phyloP scores from a whole-genome alignment of 2,113 vertebrate species.

The Romanogobio albipinnatus region DNA sequence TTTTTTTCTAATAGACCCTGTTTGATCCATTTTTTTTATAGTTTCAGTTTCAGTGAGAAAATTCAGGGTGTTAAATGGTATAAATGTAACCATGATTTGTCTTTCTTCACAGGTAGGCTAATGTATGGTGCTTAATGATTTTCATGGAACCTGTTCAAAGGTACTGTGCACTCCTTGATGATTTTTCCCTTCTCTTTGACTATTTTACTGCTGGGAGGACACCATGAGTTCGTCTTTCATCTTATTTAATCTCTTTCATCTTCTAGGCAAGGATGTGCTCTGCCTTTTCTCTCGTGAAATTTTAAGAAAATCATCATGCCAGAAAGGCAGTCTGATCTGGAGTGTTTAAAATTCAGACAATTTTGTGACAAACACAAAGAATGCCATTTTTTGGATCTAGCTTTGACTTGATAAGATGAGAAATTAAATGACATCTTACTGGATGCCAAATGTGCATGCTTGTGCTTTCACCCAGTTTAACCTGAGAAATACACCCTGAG shows the following conservation, averaged over 20 bases:
- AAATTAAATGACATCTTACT: slow-evolving; percentile 16
- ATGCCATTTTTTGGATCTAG: not conserved
- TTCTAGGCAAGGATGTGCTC: not conserved
- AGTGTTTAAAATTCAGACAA: not conserved
- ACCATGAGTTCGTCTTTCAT: slow-evolving; percentile 20
- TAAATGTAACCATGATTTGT: slow-evolving; percentile 1
- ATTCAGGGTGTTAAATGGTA: not conserved
- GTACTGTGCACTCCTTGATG: not conserved
- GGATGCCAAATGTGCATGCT: not conserved
- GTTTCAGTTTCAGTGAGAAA: not conserved
- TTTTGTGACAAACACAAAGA: not conserved
- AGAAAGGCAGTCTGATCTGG: not conserved
- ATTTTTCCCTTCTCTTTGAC: not conserved
- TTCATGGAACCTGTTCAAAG: not conserved
- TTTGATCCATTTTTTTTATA: not conserved
- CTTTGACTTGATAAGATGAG: not conserved
- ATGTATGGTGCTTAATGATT: slow-evolving; percentile 36
- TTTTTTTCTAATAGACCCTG: not conserved
- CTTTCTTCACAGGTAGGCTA: slow-evolving; percentile 51
- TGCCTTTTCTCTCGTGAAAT: not conserved
- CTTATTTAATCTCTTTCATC: slow-evolving; percentile 13
- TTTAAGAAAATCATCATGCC: slow-evolving; percentile 2
- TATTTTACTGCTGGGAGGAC: not conserved
- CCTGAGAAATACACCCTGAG: not conserved
- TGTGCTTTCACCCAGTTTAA: not conserved